These are phyloP conservation scores for Trichogramma evanescens DNA, from an alignment of 2,888 invertebrate species.

Conservation along the genomic window DNA sequence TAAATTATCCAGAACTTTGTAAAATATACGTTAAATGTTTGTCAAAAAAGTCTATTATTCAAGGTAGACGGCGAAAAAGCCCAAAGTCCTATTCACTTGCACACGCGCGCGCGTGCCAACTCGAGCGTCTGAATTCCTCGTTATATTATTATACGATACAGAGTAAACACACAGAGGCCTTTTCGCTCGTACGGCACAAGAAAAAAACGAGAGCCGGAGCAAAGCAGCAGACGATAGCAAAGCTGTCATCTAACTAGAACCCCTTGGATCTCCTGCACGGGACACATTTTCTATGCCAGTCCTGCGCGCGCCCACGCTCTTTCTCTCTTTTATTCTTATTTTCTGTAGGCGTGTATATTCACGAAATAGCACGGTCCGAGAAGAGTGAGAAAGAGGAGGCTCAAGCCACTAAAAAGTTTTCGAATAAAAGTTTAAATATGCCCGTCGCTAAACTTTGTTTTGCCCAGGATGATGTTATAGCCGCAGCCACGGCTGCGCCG, in stretches of 20 bases:
- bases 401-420: conserved; percentile 41
- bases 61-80: not conserved
- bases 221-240: not conserved
- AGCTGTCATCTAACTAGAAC: conserved; percentile 1
- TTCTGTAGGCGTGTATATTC: not conserved
- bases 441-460: conserved; percentile 38
- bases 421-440: conserved; percentile 47
- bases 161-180: not conserved
- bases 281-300: conserved; percentile 9
- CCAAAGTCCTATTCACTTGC: conserved; percentile 22
- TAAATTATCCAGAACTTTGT: no score
- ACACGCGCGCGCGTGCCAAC: conserved; percentile 15
- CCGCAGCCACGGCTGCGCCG: not conserved
- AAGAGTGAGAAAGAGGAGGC: not conserved
- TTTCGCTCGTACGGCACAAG: not conserved
- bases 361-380: not conserved
- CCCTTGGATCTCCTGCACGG: conserved; percentile 5
- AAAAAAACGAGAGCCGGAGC: conserved; percentile 4
- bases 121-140: not conserved
- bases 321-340: conserved; percentile 1
- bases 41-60: conserved; percentile 2
- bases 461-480: conserved; percentile 23
- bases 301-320: not conserved
- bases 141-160: not conserved
- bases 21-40: no score